Conservation (phyloP, 2,113 vertebrate species). For the Oxyruncus cristatus region DNA sequence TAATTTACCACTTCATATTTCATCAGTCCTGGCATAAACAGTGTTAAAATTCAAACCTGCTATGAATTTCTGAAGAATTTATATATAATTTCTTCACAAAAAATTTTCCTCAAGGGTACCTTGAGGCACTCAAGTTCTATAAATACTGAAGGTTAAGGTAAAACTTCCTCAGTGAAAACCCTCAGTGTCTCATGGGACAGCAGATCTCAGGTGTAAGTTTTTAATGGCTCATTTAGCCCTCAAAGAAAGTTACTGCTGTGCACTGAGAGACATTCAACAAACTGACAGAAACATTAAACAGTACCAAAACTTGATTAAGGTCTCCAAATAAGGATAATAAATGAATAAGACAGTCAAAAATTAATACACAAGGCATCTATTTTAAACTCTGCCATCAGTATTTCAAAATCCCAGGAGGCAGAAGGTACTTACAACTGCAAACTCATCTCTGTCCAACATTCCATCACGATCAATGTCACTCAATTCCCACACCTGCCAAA, state of each 20-base stretch:
- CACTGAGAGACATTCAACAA: neutral
- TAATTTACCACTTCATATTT: neutral
- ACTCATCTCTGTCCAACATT: constrained; percentile 96
- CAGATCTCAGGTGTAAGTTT: neutral
- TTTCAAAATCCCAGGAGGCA: neutral
- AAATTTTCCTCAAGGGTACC: neutral
- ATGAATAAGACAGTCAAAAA: neutral
- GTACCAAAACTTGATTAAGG: neutral
- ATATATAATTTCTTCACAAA: neutral
- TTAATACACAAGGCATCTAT: neutral
- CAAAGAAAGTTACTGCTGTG: neutral
- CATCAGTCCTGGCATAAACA: neutral
- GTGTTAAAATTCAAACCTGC: neutral
- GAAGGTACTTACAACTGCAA: constrained; percentile 92
- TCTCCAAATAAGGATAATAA: neutral
- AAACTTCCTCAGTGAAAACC: neutral
- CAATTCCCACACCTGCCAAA: constrained; percentile 92
- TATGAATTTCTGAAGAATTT: neutral
- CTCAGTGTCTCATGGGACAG: neutral
- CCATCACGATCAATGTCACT: constrained; percentile 97
- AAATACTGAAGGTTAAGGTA: neutral
- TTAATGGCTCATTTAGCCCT: neutral
- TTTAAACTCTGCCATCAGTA: neutral
- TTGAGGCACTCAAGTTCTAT: neutral
- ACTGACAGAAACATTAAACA: neutral